phyloP scores from a whole-genome alignment of 2,888 invertebrate genomes.

The Volucella bombylans region DNA sequence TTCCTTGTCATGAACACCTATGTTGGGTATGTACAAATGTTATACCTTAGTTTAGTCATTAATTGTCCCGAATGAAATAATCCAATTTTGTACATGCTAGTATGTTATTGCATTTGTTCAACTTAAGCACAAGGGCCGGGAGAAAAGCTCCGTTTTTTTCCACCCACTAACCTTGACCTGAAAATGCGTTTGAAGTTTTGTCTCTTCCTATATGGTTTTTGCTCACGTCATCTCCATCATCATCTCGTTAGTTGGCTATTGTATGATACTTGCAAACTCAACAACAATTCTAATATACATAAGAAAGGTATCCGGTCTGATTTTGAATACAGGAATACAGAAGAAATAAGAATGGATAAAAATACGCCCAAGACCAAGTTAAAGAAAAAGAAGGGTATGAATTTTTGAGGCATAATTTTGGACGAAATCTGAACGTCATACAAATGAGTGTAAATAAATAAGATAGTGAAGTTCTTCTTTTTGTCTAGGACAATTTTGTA shows the following conservation, averaged over 20 bases:
- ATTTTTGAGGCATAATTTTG: too few relatives aligned
- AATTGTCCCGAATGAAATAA: constrained; percentile 6
- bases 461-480: too few relatives aligned
- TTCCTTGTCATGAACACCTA: too few relatives aligned
- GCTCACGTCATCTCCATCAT: constrained; percentile 69
- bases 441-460: too few relatives aligned
- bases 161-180: constrained; percentile 81
- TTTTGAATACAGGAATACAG: too few relatives aligned
- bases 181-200: constrained; percentile 77
- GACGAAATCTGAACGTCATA: too few relatives aligned
- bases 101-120: constrained; percentile 41
- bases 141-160: constrained; percentile 50
- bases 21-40: too few relatives aligned
- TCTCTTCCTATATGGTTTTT: constrained; percentile 56
- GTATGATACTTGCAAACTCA: constrained; percentile 29
- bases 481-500: too few relatives aligned
- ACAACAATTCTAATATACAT: constrained; percentile 44
- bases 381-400: too few relatives aligned
- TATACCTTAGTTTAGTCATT: neutral
- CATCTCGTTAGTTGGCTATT: constrained; percentile 52
- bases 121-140: constrained; percentile 61
- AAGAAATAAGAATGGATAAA: too few relatives aligned
- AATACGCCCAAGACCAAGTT: too few relatives aligned
- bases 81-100: constrained; percentile 11
- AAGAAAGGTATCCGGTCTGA: neutral